Conservation (phyloP, 2,113 vertebrate genomes). For the Balaenoptera acutorostrata region DNA sequence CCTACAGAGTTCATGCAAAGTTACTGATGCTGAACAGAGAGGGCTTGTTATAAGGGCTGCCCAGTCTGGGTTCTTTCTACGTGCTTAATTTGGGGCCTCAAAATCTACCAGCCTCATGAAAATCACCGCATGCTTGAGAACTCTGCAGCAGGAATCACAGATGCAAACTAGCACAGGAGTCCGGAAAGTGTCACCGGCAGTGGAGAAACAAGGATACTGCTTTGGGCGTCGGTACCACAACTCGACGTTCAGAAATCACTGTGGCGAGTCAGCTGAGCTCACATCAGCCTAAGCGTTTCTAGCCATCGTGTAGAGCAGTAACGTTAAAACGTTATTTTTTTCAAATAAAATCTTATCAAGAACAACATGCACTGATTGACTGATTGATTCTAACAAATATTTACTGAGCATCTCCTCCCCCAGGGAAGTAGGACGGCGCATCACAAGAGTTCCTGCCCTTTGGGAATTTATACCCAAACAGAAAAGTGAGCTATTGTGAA, state of each 20-base stretch:
- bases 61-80: not conserved
- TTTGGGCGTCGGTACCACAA: rapidly evolving
- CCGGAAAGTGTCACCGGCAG: too few species aligned
- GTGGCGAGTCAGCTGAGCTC: rapidly evolving
- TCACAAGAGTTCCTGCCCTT: not conserved
- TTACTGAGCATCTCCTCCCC: not conserved
- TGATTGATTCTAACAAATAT: not conserved
- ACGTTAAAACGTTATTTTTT: not conserved
- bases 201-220: rapidly evolving
- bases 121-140: not conserved
- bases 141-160: not conserved
- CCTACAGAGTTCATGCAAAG: not conserved
- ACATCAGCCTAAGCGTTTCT: not conserved
- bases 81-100: not conserved
- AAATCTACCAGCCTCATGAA: not conserved
- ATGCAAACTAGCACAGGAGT: not conserved
- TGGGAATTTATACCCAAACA: not conserved
- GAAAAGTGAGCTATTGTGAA: not conserved
- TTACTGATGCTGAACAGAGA: not conserved
- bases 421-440: not conserved
- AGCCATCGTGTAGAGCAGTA: not conserved
- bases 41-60: not conserved
- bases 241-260: not conserved
- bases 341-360: not conserved
- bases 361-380: not conserved